Conservation (phyloP, 2,113 vertebrate species). For the Syrrhaptes paradoxus region DNA sequence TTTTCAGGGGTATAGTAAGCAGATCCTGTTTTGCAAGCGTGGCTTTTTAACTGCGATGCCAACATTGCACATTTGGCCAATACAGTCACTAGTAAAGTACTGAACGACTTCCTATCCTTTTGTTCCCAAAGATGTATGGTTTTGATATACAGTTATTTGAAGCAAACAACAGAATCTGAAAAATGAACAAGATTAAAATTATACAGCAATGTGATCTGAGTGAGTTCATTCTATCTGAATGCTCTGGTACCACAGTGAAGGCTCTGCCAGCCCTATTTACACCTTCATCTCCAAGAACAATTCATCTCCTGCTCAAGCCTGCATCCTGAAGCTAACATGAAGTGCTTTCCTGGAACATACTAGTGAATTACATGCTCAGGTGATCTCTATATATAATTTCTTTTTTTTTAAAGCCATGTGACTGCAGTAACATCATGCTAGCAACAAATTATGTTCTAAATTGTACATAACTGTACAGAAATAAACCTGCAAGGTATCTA, state of each 20-base stretch:
- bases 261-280: background rate
- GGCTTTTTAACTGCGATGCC: background rate
- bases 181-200: background rate
- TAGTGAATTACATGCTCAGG: background rate
- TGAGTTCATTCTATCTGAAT: background rate
- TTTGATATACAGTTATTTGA: background rate
- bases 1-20: background rate
- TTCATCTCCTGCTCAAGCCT: background rate
- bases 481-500: background rate
- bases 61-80: background rate
- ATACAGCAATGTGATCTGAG: background rate
- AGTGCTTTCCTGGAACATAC: background rate
- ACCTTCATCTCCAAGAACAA: background rate
- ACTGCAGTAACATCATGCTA: background rate
- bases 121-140: background rate
- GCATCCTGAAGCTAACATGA: background rate
- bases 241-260: background rate
- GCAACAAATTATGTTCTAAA: background rate
- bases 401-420: constrained; percentile 15
- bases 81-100: background rate
- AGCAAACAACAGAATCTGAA: background rate
- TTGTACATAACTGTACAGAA: background rate
- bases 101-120: background rate
- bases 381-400: background rate
- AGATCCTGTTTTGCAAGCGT: background rate